Conservation (phyloP, 2,888 invertebrate species). For the Blera fallax region DNA sequence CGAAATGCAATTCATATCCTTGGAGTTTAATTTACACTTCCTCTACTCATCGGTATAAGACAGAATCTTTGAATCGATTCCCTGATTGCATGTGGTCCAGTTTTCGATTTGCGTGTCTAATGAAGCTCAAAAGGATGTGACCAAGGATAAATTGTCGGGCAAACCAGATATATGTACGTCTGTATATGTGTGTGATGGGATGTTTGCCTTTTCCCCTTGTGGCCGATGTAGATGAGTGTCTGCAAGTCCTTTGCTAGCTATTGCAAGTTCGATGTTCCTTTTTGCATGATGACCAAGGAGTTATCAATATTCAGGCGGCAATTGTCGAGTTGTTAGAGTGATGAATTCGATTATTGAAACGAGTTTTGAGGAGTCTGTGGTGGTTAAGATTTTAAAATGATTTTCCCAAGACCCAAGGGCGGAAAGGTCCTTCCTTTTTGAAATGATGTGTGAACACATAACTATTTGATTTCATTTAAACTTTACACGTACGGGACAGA, state of each 20-base stretch:
- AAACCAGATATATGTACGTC: conserved; percentile 28
- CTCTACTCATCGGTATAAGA: neutral
- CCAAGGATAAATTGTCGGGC: conserved; percentile 53
- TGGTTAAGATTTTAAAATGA: neutral
- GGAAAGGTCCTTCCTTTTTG: too few relatives aligned
- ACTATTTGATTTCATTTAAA: neutral
- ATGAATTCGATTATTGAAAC: conserved; percentile 48
- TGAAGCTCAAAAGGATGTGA: conserved; percentile 60
- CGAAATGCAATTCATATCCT: conserved; percentile 20
- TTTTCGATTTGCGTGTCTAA: conserved; percentile 64
- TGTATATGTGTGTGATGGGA: neutral
- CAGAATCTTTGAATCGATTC: conserved; percentile 33
- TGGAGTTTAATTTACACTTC: conserved; percentile 50
- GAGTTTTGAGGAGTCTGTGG: neutral
- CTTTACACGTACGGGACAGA: neutral
- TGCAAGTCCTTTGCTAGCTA: neutral
- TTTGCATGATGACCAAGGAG: neutral
- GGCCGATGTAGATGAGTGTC: conserved; percentile 31
- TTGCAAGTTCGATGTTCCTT: neutral
- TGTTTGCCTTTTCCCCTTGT: conserved; percentile 47
- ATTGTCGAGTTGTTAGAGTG: conserved; percentile 29
- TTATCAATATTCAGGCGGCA: conserved; percentile 50
- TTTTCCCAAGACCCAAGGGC: neutral
- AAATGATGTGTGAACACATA: neutral
- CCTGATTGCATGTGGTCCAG: conserved; percentile 56